Conservation (phyloP, 1,140 invertebrate species). For the Bombus vancouverensis region DNA sequence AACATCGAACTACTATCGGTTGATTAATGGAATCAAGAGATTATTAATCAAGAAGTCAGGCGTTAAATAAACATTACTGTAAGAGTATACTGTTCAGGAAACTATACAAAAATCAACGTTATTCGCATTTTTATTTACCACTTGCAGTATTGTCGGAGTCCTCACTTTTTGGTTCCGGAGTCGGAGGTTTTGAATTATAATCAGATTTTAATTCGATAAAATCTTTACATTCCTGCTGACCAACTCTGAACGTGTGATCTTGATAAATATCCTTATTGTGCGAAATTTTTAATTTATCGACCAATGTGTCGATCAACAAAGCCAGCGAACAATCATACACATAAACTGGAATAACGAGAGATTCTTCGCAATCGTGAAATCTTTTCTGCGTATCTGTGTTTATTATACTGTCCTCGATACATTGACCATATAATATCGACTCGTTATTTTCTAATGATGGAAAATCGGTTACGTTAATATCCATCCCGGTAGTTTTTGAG, state of each 20-base stretch:
- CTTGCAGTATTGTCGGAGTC: conserved; percentile 79
- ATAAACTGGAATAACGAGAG: conserved; percentile 85
- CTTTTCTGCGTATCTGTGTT: conserved; percentile 57
- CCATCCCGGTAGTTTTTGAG: conserved; percentile 34
- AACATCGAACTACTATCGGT: too few species aligned
- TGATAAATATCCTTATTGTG: conserved; percentile 82
- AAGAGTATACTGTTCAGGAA: too few species aligned
- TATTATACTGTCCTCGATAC: conserved; percentile 57
- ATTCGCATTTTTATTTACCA: conserved; percentile 61
- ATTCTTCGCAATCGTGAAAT: conserved; percentile 66
- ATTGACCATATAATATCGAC: conserved; percentile 64
- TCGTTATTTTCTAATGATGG: conserved; percentile 29
- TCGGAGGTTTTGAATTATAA: conserved; percentile 74
- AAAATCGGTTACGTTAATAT: conserved; percentile 47
- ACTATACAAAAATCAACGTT: too few species aligned
- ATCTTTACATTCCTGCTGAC: conserved; percentile 75
- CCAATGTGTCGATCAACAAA: conserved; percentile 84
- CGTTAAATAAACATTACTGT: too few species aligned
- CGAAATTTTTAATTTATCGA: conserved; percentile 81
- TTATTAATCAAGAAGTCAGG: too few species aligned
- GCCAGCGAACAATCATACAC: conserved; percentile 87
- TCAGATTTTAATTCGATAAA: conserved; percentile 79
- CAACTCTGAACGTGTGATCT: conserved; percentile 82
- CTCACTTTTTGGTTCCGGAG: conserved; percentile 81
- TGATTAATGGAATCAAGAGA: too few species aligned